Evolutionary conservation across 2,113 vertebrate species (phyloP), one percentile per base, ranked within the genome.

Genomic region (Progne subis): DNA sequence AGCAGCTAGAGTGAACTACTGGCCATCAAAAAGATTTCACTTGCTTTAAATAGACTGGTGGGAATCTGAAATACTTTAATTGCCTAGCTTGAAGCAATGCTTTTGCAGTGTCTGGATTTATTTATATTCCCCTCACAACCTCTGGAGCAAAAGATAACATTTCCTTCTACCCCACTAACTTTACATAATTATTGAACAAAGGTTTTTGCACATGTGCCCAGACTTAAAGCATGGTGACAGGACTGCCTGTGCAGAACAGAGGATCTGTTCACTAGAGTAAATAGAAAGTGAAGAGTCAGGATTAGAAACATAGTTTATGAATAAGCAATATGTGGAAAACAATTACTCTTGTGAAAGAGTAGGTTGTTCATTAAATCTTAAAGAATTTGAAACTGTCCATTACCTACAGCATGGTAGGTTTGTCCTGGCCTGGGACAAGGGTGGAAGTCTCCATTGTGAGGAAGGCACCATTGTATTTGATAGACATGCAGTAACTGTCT

Each of bases 41-140:
- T 91, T 96, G 77, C 96, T 96, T 93, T 94, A 96, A 94, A 94
- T 91, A 96, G 88, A 91, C 85, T 96, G 94, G 86, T 86, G 94
- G 81, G 86, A 92, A 63, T 92, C 76, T 95, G 96, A 94, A 97
- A 97, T 94, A 95, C 89, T 97, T 72, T 97, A 89, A 97, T 97
- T 97, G 57, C 76, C 83, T 94, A 56, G 90, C 88, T 94, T 96
- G 86, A 87, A 77, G 94, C 85, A 82, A 95, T 96, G 96, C 81
- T 93, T 94, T 96, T 96, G 75, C 74, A 55, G 85, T 86, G 96
- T 94, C 91, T 95, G 49, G 50, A 20, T 96, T 96, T 96, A 97
- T 97, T 97, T 97, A 91, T 92, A 94, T 94, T 97, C 92, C 90
- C 56, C 80, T 95, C 87, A 72, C 79, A 86, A 96, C 71, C 67